Conservation (phyloP, 1,140 invertebrate species). For the Drosophila takahashii region DNA sequence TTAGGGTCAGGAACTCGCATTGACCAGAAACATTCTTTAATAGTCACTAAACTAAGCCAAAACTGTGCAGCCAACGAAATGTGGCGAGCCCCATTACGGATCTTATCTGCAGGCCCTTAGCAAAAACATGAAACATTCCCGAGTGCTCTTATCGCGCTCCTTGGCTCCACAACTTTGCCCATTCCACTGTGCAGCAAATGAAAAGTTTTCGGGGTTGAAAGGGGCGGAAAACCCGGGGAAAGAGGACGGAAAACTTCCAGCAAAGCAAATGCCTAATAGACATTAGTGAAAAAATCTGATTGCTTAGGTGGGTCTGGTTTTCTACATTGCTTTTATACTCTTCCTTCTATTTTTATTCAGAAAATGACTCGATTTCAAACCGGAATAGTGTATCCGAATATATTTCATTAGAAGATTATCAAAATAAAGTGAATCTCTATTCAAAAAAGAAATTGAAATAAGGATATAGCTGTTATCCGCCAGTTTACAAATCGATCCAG, state of each 20-base stretch:
- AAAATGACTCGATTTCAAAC: background rate
- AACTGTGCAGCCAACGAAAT: conserved; percentile 30
- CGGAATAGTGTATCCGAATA: no score
- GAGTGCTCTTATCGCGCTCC: conserved; percentile 56
- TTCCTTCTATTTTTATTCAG: background rate
- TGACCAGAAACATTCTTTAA: conserved; percentile 33
- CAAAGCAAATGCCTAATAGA: conserved; percentile 50
- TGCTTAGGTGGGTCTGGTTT: conserved; percentile 1
- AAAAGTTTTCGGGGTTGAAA: conserved; percentile 15
- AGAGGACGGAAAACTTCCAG: conserved; percentile 22
- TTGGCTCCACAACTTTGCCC: conserved; percentile 45
- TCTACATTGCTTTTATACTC: conserved; percentile 6
- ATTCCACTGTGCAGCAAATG: conserved; percentile 33
- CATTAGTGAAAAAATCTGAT: conserved; percentile 52
- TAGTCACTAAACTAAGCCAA: conserved; percentile 35
- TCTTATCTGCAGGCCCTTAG: conserved; percentile 51
- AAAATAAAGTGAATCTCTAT: no score
- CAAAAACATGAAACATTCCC: conserved; percentile 57
- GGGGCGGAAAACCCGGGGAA: background rate
- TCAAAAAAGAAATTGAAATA: no score
- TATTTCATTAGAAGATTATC: no score
- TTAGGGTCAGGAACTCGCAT: conserved; percentile 7
- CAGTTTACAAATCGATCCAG: no score
- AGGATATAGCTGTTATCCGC: no score
- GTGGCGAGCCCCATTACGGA: conserved; percentile 29